These are phyloP conservation scores for Leptarthrus brevirostris DNA, from an alignment of 2,888 invertebrate species.

Conservation along the genomic window DNA sequence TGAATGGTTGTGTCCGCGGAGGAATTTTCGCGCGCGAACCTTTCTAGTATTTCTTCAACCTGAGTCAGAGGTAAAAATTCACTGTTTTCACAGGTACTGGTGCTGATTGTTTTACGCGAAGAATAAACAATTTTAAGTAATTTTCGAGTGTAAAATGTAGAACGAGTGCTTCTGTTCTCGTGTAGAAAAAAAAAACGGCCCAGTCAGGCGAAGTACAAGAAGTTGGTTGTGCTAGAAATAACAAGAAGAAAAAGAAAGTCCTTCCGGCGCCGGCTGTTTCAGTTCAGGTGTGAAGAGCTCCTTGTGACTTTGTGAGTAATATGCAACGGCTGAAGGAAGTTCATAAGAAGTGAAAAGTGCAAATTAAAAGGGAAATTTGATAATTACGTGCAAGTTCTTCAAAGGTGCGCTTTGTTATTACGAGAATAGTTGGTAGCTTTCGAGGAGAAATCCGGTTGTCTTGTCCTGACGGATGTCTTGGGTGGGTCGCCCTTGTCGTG, in stretches of 20 bases:
- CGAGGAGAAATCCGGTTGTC: neutral
- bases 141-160: neutral
- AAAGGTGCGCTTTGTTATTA: conserved; percentile 10
- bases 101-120: neutral
- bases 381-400: conserved; percentile 14
- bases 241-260: conserved; percentile 14
- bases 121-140: neutral
- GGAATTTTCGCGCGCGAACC: conserved; percentile 50
- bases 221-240: neutral
- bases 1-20: conserved; percentile 51
- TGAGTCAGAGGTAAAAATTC: neutral
- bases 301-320: conserved; percentile 4
- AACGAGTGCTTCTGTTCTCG: neutral
- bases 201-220: neutral
- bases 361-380: conserved; percentile 28
- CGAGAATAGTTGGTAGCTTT: neutral
- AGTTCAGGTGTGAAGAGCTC: conserved; percentile 23
- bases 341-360: conserved; percentile 10
- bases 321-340: neutral
- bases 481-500: conserved; percentile 4
- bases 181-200: neutral
- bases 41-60: neutral
- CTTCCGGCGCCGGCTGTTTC: conserved; percentile 40
- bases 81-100: neutral
- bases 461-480: neutral